Evolutionary conservation across 2,797 vertebrate genomes (phyloP).

Genomic region (Catostomus latipinnis): DNA sequence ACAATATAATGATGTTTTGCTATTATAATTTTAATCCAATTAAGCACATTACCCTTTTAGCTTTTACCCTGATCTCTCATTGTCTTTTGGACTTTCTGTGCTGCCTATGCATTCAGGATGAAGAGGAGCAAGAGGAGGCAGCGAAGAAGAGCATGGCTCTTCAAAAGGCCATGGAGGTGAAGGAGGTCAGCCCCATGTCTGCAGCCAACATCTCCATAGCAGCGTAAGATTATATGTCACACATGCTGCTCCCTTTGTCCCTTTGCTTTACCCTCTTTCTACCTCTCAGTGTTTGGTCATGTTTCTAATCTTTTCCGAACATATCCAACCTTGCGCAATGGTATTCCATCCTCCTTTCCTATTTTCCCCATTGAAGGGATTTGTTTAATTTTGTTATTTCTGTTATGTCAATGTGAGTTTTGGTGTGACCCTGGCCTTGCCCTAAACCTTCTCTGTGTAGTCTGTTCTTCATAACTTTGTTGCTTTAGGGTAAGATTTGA

Average conservation of each 20-base stretch:
- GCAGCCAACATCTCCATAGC: conserved; percentile 95
- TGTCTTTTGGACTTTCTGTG: background rate
- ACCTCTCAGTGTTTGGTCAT: no score
- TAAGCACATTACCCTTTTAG: background rate
- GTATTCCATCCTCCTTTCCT: background rate
- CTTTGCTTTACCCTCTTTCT: background rate
- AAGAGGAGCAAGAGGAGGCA: conserved; percentile 96
- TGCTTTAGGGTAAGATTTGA: background rate
- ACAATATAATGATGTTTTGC: background rate
- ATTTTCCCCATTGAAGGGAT: background rate
- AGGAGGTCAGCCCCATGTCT: conserved; percentile 97
- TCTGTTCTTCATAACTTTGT: conserved; percentile 27
- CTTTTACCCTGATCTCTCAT: background rate
- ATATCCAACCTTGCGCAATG: background rate
- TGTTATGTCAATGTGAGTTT: background rate
- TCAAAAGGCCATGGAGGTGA: conserved; percentile 97
- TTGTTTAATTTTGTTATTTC: background rate
- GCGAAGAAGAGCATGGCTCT: conserved; percentile 96
- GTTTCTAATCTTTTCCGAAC: background rate
- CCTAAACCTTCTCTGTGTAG: conserved; percentile 38
- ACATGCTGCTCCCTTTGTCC: background rate
- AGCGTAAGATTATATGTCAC: conserved; percentile 83
- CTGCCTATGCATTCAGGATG: conserved; percentile 79
- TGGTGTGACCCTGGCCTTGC: background rate
- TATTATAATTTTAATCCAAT: background rate